A percentile compares a stretch with the other conserved stretches of the same genome.
Evolutionary conservation across 2,888 invertebrate genomes (phyloP).

Genomic region (Chironomus riparius): DNA sequence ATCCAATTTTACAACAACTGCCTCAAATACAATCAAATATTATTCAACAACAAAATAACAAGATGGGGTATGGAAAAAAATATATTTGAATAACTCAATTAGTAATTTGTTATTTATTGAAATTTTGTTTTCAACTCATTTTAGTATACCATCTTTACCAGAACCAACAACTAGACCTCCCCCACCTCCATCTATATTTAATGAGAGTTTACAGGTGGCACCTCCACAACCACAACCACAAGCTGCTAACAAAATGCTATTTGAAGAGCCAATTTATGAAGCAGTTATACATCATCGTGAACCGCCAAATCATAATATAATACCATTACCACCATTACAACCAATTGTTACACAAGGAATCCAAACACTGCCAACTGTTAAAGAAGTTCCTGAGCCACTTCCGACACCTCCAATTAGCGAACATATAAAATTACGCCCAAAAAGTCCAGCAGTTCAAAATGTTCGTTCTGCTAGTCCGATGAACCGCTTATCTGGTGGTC

Average conservation of each 20-base stretch:
- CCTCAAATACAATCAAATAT: neutral
- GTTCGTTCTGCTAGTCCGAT: constrained; percentile 35
- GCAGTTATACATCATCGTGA: constrained; percentile 67
- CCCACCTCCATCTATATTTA: constrained; percentile 46
- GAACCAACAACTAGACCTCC: constrained; percentile 70
- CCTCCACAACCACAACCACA: constrained; percentile 32
- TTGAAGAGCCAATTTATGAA: constrained; percentile 74
- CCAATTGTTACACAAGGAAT: constrained; percentile 38
- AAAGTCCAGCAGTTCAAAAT: constrained; percentile 39
- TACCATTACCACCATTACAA: constrained; percentile 33
- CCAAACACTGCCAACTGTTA: constrained; percentile 35
- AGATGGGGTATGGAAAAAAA: neutral
- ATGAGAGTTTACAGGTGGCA: neutral
- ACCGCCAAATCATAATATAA: constrained; percentile 14
- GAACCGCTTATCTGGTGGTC: constrained; percentile 32
- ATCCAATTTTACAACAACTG: constrained; percentile 30
- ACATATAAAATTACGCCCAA: constrained; percentile 37
- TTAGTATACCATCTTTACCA: constrained; percentile 56
- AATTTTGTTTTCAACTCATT: constrained; percentile 33
- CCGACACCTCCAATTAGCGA: constrained; percentile 32
- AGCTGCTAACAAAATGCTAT: constrained; percentile 30
- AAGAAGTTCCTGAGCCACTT: constrained; percentile 35
- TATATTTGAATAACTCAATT: too few species aligned
- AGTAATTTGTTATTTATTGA: too few species aligned
- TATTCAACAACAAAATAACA: neutral